phyloP scores from a whole-genome alignment of 2,797 vertebrate species.

The Podarcis lilfordi region DNA sequence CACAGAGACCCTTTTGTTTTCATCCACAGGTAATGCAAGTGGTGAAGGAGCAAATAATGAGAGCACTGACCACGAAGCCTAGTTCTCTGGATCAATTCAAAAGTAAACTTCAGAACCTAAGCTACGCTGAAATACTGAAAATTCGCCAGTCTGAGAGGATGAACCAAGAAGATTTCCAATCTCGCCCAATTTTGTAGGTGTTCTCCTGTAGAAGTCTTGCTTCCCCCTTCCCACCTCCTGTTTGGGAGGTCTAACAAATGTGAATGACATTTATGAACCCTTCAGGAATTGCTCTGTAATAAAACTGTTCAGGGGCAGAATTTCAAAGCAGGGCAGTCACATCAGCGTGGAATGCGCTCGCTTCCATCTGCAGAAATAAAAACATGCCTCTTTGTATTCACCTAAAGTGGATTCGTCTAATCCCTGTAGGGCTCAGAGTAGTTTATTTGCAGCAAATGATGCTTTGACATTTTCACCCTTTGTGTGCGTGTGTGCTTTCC shows the following conservation, averaged over 20 bases:
- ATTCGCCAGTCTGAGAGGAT: slow-evolving; percentile 99
- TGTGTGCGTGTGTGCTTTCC: neutral
- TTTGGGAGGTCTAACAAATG: slow-evolving; percentile 19
- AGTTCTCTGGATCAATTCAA: slow-evolving; percentile 99
- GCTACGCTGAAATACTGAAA: slow-evolving; percentile 99
- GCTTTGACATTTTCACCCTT: slow-evolving; percentile 39
- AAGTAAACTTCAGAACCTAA: slow-evolving; percentile 98
- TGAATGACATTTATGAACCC: slow-evolving; percentile 10
- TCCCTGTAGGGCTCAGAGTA: neutral
- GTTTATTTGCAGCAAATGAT: slow-evolving; percentile 29
- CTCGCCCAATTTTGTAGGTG: slow-evolving; percentile 97
- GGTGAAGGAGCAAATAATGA: slow-evolving; percentile 99
- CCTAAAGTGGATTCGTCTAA: slow-evolving; percentile 15
- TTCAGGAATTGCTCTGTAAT: neutral
- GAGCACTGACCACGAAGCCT: slow-evolving; percentile 97
- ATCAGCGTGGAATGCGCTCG: slow-evolving; percentile 23
- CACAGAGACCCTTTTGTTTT: slow-evolving; percentile 44
- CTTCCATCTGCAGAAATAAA: slow-evolving; percentile 43
- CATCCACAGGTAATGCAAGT: slow-evolving; percentile 95
- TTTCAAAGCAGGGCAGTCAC: slow-evolving; percentile 9
- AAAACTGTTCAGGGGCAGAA: slow-evolving; percentile 7
- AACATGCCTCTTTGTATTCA: slow-evolving; percentile 27
- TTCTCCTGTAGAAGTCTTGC: fast-evolving
- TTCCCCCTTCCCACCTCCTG: neutral
- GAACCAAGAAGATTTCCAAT: slow-evolving; percentile 99